Evolutionary conservation across 2,888 invertebrate species (phyloP), one percentile per base, ranked within the genome.

Genomic region (Nemoura dubitans): DNA sequence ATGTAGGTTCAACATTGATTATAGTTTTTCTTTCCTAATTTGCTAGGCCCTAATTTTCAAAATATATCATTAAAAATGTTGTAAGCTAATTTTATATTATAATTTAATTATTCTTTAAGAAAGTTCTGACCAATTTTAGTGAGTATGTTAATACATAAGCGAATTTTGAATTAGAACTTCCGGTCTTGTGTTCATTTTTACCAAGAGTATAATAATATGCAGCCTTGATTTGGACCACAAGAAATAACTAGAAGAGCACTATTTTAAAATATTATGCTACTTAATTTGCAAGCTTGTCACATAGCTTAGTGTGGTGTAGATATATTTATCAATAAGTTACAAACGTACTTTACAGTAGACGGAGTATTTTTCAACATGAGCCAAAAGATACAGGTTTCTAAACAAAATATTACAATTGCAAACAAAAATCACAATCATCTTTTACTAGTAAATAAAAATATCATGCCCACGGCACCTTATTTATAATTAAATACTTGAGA

Each of bases 301-400:
- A 59, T 59, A 59, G 59, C 59, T 7, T 59, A 59, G 59, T 59
- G 21, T 59, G 59, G 59, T 59, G 21, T 59, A 59, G 59, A 7
- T 59, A 59, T 21, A 59, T 59, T 36, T 59, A 59, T 59, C 10
- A 21, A 59, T 59, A 59, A 59, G 59, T 36, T 36, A 59, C 14
- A 59, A 59, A 59, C 59, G 14, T 59, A 59, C 59, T 59, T 59
- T 59, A 59, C 2, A 59, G 21, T 59, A 59, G 59, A 59, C 59
- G 59, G 59, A 59, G 59, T 59, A 59, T 59, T 59, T 59, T 59
- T 59, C 59, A 59, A 16, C 59, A 59, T 59, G 59, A 59, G 59
- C 59, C 16, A 59, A 59, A 59, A 10, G 59, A 59, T 59, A 59
- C 21, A 59, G 36, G 36, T 36, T 3, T 36, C 3, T 6, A 6